Evolutionary conservation across 2,888 invertebrate genomes (phyloP).

Genomic region (Ernsta delagoae): DNA sequence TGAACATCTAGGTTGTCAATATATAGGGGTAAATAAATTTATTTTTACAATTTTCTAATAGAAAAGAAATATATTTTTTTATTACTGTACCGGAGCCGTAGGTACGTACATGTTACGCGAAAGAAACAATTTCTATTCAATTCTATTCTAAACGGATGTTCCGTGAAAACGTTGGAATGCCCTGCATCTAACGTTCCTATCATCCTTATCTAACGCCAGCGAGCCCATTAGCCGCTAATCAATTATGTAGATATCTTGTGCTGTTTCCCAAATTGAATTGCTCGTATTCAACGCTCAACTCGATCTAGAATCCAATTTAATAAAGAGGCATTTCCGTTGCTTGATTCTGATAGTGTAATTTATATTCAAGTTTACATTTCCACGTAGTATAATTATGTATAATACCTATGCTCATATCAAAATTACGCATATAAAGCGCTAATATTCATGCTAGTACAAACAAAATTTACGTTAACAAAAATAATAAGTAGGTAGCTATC

Average conservation of each 20-base stretch:
- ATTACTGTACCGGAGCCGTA: too few relatives aligned
- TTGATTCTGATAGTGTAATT: not conserved
- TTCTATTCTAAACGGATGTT: not conserved
- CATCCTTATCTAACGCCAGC: not conserved
- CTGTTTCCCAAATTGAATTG: constrained; percentile 18
- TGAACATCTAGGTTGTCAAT: too few relatives aligned
- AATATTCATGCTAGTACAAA: too few relatives aligned
- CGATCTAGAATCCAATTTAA: constrained; percentile 1
- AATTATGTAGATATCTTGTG: constrained; percentile 13
- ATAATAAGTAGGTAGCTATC: too few relatives aligned
- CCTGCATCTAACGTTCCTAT: not conserved
- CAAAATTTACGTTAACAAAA: too few relatives aligned
- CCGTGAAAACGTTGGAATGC: not conserved
- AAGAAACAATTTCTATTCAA: not conserved
- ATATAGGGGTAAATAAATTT: too few relatives aligned
- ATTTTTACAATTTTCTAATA: too few relatives aligned
- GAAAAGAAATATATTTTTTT: too few relatives aligned
- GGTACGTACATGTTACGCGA: too few relatives aligned
- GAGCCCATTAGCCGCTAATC: constrained; percentile 2
- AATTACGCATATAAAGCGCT: too few relatives aligned
- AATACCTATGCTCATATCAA: too few relatives aligned
- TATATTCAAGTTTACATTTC: not conserved
- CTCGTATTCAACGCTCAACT: constrained; percentile 6
- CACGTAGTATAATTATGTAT: not conserved
- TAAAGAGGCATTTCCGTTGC: not conserved